Base-by-base conservation (phyloP, 2,888 invertebrate species). In the Papilio gigon region DNA sequence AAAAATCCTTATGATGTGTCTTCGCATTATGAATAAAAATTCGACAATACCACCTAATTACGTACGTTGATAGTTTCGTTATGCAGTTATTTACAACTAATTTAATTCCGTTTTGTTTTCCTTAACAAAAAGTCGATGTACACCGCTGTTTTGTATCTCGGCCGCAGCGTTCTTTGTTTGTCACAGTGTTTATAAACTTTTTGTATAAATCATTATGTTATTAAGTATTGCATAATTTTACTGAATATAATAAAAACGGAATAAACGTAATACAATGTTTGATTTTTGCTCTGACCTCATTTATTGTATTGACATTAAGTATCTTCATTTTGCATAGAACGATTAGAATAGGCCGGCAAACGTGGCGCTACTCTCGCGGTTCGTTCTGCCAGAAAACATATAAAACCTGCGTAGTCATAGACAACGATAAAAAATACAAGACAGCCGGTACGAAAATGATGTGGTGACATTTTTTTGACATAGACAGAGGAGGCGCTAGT, bases 1-100 rank as follows among this genome's bases (percentile, higher is more conserved):
- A n/a, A 73, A 79, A 74, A 76, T 80, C 77, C 75, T 77, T 73
- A 76, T 80, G 70, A 72, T 66, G 71, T 68, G 73, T 72, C 77
- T 77, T 75, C 78, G 78, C 53, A 56, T 66, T 70, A 67, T 64
- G 70, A 68, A 71, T 75, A 73, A 73, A 71, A 75, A 72, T 77
- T 74, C 63, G 74, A 74, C 76, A 76, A 17, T 30, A 30, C 30
- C 27, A 30, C 27, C 14, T 8, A 25, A 27, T 72, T 78, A 71
- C 66, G 71, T 53, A 61, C 65, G 22, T 50, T 70, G 67, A 70
- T 66, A 72, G 68, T 71, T 59, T 69, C 67, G 58, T 47, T 58
- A 20, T 71, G 71, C 64, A 70, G 72, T 72, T 70, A 68, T 60
- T 27, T 53, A 37, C 33, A 71, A 70, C 71, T 77, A 72, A 65